Conservation (phyloP, 2,113 vertebrate genomes). For the Eulemur rufifrons region DNA sequence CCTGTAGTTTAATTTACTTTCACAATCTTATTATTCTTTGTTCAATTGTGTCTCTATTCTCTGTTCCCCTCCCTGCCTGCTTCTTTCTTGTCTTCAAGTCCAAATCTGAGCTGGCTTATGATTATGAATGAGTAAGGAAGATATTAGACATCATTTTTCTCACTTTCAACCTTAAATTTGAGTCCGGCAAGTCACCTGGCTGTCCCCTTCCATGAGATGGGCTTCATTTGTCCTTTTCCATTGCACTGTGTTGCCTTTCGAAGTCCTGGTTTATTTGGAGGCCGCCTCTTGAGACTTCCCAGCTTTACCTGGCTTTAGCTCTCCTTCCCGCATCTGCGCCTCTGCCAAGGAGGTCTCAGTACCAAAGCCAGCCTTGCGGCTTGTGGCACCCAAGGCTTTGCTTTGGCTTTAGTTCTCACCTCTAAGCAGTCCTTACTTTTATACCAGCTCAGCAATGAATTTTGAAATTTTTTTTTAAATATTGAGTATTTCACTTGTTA, state of each 20-base stretch:
- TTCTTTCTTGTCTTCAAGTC: constrained; percentile 1
- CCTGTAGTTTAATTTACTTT: constrained; percentile 29
- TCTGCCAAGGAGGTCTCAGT: background rate
- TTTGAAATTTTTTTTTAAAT: background rate
- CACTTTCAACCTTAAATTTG: background rate
- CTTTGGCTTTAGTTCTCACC: background rate
- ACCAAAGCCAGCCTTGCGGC: background rate
- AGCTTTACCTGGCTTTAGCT: background rate
- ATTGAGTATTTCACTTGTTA: constrained; percentile 13
- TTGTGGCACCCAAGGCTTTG: background rate
- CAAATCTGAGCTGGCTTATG: background rate
- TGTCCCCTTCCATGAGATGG: background rate
- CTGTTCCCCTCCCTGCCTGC: background rate
- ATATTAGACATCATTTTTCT: background rate
- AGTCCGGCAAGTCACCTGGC: background rate
- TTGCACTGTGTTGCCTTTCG: background rate
- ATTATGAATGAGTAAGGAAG: background rate
- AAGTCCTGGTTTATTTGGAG: background rate
- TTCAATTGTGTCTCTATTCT: background rate
- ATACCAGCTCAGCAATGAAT: background rate
- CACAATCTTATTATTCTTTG: background rate
- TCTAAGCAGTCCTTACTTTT: background rate
- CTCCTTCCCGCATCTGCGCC: background rate
- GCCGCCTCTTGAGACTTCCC: background rate
- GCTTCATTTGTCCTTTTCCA: background rate